Percentiles rank a stretch among this genome's conserved stretches.
phyloP scores from a whole-genome alignment of 2,797 vertebrate species.

The Tinamus major region DNA sequence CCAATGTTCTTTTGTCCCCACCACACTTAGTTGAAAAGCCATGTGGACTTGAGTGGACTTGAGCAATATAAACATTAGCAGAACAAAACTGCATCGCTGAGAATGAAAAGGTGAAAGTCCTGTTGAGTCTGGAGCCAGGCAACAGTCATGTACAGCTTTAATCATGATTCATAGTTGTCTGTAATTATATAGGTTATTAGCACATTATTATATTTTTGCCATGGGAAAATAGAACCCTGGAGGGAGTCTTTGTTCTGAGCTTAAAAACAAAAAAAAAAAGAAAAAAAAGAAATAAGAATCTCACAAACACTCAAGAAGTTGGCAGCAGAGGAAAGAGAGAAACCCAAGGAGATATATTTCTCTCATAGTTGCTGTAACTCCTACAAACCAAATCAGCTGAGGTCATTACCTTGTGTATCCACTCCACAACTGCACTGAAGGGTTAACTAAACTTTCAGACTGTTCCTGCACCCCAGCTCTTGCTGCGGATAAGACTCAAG shows the following conservation, averaged over 20 bases:
- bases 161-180: not conserved
- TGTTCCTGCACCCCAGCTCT: not conserved
- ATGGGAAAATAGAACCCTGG: not conserved
- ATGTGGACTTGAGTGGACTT: not conserved
- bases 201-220: not conserved
- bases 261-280: not conserved
- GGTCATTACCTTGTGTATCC: not conserved
- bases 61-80: not conserved
- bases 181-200: not conserved
- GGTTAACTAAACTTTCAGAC: not conserved
- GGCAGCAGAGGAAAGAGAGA: not conserved
- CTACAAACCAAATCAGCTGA: not conserved
- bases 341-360: not conserved
- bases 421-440: not conserved
- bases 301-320: not conserved
- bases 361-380: not conserved
- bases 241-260: not conserved
- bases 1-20: not conserved
- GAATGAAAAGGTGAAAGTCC: not conserved
- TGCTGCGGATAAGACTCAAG: not conserved
- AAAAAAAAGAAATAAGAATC: not conserved
- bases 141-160: not conserved
- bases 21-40: not conserved
- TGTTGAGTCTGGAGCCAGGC: not conserved
- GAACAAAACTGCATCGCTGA: not conserved